Evolutionary conservation across 1,140 invertebrate species (phyloP), one percentile per base, ranked within the genome.

Genomic region (Ruditapes philippinarum): DNA sequence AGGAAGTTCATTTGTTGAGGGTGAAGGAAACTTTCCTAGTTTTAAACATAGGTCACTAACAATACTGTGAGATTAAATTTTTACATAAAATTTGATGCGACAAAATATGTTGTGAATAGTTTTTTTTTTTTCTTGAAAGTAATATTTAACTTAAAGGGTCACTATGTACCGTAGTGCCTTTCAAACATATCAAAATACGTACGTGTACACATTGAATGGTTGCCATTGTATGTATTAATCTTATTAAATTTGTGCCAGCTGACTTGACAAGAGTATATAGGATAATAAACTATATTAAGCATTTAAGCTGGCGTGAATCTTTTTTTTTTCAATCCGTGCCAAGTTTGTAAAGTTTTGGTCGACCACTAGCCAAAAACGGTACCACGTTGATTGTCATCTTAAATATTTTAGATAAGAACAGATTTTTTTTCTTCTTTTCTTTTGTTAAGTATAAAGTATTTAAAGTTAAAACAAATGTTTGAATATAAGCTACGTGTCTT

Each of bases 221-320:
- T 28, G 57, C 25, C 57, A 62, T 62, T 62, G 57, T 62, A 28
- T 62, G n/a, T 7, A 62, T 28, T 36, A 70, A 70, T 70, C 65
- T 70, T 70, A 33, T 70, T 70, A 7, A 38, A 70, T 70, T 70
- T 33, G 36, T 70, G 65, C 65, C 65, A 70, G 38, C 36, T 70
- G 33, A 38, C 33, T 70, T 38, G 9, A 1, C 14, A 38, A n/a
- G 3, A 17, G 14, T 38, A 70, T 38, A 19, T 38, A 1, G 33
- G 38, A 22, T 70, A 17, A 22, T 70, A 17, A 38, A 38, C 65
- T 40, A 70, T 38, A 38, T 14, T 40, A 5, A 38, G n/a, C n/a
- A n/a, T n/a, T 70, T 70, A 25, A 62, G 57, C n/a, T 28, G 57
- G 65, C 65, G 22, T 70, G 28, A 70, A 70, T 12, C 19, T 70